These are phyloP conservation scores for Drosophila acutilabella DNA, from an alignment of 2,888 invertebrate genomes.

Conservation along the genomic window DNA sequence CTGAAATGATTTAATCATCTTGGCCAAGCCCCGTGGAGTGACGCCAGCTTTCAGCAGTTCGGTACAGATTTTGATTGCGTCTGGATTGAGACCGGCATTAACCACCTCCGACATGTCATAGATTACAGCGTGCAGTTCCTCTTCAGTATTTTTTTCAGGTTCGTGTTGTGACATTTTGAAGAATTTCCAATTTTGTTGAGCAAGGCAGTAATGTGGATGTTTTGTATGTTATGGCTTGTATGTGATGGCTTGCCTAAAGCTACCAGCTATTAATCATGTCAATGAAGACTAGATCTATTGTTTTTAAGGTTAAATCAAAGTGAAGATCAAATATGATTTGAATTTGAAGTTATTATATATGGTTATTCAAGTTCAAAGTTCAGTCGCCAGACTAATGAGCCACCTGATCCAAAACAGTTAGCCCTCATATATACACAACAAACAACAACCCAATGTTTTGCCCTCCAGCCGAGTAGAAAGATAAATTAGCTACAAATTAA, in stretches of 20 bases:
- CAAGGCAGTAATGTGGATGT: background rate
- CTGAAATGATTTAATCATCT: slow-evolving; percentile 19
- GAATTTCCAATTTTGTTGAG: background rate
- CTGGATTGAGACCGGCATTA: slow-evolving; percentile 36
- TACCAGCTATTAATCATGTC: slow-evolving; percentile 15
- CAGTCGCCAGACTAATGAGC: slow-evolving; percentile 31
- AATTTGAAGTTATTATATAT: slow-evolving; percentile 16
- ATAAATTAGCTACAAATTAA: slow-evolving; percentile 72
- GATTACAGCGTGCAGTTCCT: slow-evolving; percentile 7
- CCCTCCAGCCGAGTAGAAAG: slow-evolving; percentile 48
- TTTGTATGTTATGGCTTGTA: background rate
- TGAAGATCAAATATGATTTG: slow-evolving; percentile 2
- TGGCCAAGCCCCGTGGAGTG: slow-evolving; percentile 7
- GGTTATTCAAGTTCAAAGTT: slow-evolving; percentile 62
- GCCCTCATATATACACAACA: background rate
- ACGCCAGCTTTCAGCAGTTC: slow-evolving; percentile 28
- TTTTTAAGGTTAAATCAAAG: slow-evolving; percentile 9
- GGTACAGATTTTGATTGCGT: slow-evolving; percentile 27
- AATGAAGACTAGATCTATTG: slow-evolving; percentile 16
- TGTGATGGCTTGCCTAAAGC: slow-evolving; percentile 10
- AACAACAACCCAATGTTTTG: slow-evolving; percentile 1
- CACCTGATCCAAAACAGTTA: slow-evolving; percentile 47
- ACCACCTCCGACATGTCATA: slow-evolving; percentile 24
- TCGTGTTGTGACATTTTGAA: slow-evolving; percentile 2
- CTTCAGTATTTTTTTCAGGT: background rate